phyloP scores from a whole-genome alignment of 2,888 invertebrate genomes.

The Aromia moschata region DNA sequence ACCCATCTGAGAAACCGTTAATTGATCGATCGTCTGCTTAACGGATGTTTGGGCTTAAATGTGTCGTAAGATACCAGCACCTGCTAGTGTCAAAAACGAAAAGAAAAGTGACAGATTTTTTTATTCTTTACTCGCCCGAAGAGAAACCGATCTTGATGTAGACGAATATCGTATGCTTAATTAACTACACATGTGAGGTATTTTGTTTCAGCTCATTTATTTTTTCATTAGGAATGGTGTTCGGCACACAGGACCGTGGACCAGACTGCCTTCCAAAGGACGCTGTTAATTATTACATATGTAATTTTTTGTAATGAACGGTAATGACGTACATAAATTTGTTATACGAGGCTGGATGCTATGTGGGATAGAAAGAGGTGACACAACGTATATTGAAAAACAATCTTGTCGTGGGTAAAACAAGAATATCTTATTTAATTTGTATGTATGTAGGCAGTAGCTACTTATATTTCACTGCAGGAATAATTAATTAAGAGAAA shows the following conservation, averaged over 20 bases:
- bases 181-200: constrained; percentile 50
- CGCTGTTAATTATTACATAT: constrained; percentile 36
- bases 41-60: constrained; percentile 54
- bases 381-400: constrained; percentile 18
- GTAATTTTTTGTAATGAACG: constrained; percentile 35
- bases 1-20: constrained; percentile 35
- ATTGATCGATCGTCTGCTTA: constrained; percentile 47
- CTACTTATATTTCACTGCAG: constrained; percentile 13
- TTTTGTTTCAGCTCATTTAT: constrained; percentile 49
- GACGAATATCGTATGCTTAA: constrained; percentile 53
- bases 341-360: constrained; percentile 18
- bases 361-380: constrained; percentile 14
- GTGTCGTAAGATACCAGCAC: constrained; percentile 48
- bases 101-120: constrained; percentile 44
- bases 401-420: constrained; percentile 26
- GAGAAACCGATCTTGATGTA: constrained; percentile 51
- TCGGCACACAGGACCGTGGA: constrained; percentile 4
- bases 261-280: constrained; percentile 24
- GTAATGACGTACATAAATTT: constrained; percentile 26
- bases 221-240: constrained; percentile 43
- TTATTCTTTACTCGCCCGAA: constrained; percentile 43
- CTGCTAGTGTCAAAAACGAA: constrained; percentile 38
- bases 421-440: constrained; percentile 25
- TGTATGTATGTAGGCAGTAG: constrained; percentile 16
- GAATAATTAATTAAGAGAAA: constrained; percentile 11